Evolutionary conservation across 2,888 invertebrate species (phyloP), one percentile per base, ranked within the genome.

Genomic region (Stramonita haemastoma): DNA sequence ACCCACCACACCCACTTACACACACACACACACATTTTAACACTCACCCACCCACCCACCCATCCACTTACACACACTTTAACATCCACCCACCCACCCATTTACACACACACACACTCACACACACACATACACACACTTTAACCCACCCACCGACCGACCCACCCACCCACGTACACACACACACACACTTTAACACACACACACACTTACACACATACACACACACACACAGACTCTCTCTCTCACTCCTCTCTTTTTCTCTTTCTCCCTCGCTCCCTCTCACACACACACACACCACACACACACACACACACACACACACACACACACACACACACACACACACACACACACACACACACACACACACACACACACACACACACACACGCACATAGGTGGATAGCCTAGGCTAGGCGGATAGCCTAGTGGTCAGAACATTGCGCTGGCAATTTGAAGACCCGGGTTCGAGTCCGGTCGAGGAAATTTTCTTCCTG

Each of bases 321-420:
- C 79, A 34, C 34, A 26, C 26, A 26, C 22, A 81, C 32, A 34
- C 34, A 81, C 4, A 81, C 34, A 17, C 32, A 81, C 2, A 83
- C 83, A 83, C 22, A 46, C 22, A 46, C 22, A 83, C 5, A 83
- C 46, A 46, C 22, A 81, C 79, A 79, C 79, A 83, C 46, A 22
- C 83, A 46, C 22, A 17, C 81, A 36, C 81, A 19, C 81, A 34
- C 36, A 34, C 36, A 46, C 34, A 46, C 46, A 46, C 46, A 83
- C 46, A 83, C 83, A 46, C 83, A 83, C 83, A 83, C 34, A 46
- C 83, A 26, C 26, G 26, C 83, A 83, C 46, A n/a, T n/a, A n/a
- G n/a, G n/a, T n/a, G n/a, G n/a, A n/a, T n/a, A n/a, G n/a, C n/a
- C n/a, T n/a, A n/a, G n/a, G n/a, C n/a, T n/a, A n/a, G n/a, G n/a